Conservation (phyloP, 2,113 vertebrate species). For the Myiagra hebetior region DNA sequence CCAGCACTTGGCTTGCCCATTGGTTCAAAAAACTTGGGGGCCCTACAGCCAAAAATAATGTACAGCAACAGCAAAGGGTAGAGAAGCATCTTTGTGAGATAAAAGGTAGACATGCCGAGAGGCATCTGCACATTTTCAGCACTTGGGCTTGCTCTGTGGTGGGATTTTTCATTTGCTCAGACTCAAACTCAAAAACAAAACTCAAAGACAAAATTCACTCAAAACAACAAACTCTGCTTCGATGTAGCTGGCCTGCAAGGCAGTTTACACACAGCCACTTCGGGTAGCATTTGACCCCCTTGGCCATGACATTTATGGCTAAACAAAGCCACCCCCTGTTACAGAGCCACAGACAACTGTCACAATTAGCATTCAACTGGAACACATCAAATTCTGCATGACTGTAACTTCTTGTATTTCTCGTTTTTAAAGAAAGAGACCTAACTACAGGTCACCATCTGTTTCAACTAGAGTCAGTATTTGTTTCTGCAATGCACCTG, state of each 20-base stretch:
- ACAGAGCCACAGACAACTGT: constrained; percentile 37
- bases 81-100: background rate
- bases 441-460: background rate
- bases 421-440: background rate
- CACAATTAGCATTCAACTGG: constrained; percentile 45
- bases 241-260: background rate
- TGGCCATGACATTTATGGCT: background rate
- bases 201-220: background rate
- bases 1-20: background rate
- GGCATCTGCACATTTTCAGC: background rate
- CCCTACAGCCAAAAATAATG: background rate
- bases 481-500: background rate
- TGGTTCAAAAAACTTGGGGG: background rate
- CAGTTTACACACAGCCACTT: background rate
- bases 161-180: background rate
- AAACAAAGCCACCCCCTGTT: constrained; percentile 3
- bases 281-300: background rate
- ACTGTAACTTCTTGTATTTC: constrained; percentile 10
- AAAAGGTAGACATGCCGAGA: background rate
- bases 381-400: background rate
- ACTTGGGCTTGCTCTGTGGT: background rate
- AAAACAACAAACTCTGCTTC: background rate
- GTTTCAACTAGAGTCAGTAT: background rate
- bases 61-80: background rate
- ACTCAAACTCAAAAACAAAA: background rate